Percentiles rank a stretch among this genome's conserved stretches.
These are phyloP conservation scores for Gorsachius goisagi DNA, from an alignment of 2,113 vertebrate genomes.

Conservation along the genomic window DNA sequence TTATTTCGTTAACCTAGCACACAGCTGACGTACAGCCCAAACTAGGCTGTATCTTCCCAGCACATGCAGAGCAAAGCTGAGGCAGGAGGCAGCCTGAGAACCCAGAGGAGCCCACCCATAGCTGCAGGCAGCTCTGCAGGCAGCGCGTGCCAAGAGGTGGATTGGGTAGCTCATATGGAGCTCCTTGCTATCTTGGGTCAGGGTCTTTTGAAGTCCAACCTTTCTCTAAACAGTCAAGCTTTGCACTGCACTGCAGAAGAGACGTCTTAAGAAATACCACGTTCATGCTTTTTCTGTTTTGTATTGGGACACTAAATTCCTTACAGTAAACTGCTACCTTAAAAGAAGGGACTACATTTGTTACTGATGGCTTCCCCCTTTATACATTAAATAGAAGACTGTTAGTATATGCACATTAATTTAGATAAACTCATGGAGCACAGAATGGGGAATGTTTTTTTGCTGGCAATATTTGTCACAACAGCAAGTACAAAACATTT, in stretches of 20 bases:
- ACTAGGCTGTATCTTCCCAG: background rate
- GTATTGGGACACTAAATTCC: background rate
- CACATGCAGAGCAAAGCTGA: background rate
- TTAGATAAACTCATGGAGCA: background rate
- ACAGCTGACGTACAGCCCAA: background rate
- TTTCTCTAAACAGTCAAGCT: background rate
- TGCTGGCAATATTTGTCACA: background rate
- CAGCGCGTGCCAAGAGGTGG: background rate
- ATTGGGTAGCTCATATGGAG: background rate
- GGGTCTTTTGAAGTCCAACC: background rate
- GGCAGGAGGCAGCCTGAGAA: background rate
- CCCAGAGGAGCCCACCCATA: background rate
- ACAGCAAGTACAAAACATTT: background rate
- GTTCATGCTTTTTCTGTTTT: background rate
- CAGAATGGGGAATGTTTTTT: background rate
- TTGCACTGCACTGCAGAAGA: background rate
- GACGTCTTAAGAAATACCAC: background rate
- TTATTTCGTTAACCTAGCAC: background rate
- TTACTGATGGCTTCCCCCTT: background rate
- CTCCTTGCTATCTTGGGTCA: background rate
- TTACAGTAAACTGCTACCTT: background rate
- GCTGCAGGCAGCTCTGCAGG: background rate
- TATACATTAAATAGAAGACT: background rate
- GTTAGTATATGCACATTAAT: background rate
- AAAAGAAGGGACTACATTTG: background rate